Conservation (phyloP, 2,888 invertebrate genomes). For the Acanthacorydalis orientalis region DNA sequence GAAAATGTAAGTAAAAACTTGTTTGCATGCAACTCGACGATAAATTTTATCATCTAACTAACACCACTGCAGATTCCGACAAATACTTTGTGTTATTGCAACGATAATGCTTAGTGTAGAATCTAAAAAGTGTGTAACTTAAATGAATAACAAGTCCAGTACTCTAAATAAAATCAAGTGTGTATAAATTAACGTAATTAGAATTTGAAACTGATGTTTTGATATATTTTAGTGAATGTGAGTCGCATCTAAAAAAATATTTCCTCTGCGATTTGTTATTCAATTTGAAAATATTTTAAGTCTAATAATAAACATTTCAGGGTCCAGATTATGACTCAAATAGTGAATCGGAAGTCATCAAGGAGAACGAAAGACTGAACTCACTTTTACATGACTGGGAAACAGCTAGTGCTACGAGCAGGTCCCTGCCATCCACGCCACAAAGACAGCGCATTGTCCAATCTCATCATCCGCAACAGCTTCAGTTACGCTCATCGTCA, state of each 20-base stretch:
- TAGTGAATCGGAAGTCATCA: slow-evolving; percentile 54
- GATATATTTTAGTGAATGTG: too few species aligned
- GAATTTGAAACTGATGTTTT: too few species aligned
- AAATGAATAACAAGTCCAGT: too few species aligned
- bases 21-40: too few species aligned
- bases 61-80: too few species aligned
- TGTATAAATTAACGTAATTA: too few species aligned
- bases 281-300: neutral
- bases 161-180: too few species aligned
- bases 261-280: neutral
- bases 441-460: slow-evolving; percentile 22
- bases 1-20: slow-evolving; percentile 48
- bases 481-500: neutral
- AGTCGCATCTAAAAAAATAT: neutral
- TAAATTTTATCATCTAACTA: too few species aligned
- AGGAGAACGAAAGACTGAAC: slow-evolving; percentile 49
- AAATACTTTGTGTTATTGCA: too few species aligned
- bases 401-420: slow-evolving; percentile 43
- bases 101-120: too few species aligned
- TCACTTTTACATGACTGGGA: slow-evolving; percentile 61
- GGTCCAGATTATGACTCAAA: slow-evolving; percentile 68
- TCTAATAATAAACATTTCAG: slow-evolving; percentile 26
- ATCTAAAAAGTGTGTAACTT: too few species aligned
- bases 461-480: slow-evolving; percentile 5
- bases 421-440: slow-evolving; percentile 35